These are phyloP conservation scores for Cacoxenus indagator DNA, from an alignment of 2,888 invertebrate species.

Conservation along the genomic window DNA sequence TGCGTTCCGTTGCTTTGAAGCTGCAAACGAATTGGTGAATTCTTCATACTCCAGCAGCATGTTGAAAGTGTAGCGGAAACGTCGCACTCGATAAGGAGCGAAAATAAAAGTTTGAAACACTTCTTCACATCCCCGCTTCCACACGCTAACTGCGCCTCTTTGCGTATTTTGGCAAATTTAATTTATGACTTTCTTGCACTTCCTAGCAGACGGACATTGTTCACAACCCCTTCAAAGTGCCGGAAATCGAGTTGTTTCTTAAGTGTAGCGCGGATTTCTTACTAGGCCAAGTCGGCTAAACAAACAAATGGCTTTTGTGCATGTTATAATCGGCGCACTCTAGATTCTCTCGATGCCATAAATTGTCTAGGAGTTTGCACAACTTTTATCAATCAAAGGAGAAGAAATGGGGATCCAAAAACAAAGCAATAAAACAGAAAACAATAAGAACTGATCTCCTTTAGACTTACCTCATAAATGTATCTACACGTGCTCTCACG, in stretches of 20 bases:
- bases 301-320: conserved; percentile 61
- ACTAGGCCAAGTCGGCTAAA: conserved; percentile 35
- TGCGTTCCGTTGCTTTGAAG: no score
- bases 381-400: background rate
- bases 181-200: conserved; percentile 25
- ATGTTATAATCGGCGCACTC: conserved; percentile 33
- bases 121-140: no score
- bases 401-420: background rate
- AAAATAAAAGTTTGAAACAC: background rate
- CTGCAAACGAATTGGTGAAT: background rate
- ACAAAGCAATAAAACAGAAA: no score
- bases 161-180: conserved; percentile 10
- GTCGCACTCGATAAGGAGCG: conserved; percentile 6
- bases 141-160: no score
- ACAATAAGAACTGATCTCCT: background rate
- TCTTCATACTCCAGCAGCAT: background rate
- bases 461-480: background rate
- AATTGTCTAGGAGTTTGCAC: background rate
- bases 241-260: background rate
- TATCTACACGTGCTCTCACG: conserved; percentile 33
- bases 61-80: background rate
- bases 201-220: background rate
- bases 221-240: background rate
- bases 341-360: conserved; percentile 8
- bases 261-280: conserved; percentile 36